A percentile compares a stretch with the other conserved stretches of the same genome.
phyloP scores from a whole-genome alignment of 2,797 vertebrate genomes.

The Xerus rutilus region DNA sequence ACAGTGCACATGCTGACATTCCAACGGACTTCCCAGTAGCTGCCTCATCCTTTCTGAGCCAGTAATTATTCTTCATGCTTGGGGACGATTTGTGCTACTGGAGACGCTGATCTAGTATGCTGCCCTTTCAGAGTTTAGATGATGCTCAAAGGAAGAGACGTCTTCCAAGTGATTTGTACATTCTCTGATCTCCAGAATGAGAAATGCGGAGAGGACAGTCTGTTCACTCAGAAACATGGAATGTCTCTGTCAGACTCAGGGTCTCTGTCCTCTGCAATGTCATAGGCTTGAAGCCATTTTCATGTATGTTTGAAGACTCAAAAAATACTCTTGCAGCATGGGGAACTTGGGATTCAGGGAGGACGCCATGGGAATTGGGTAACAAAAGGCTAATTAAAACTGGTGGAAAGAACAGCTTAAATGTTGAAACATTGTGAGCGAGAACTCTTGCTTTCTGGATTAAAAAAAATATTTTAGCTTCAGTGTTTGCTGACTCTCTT shows the following conservation, averaged over 20 bases:
- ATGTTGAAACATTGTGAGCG: background rate
- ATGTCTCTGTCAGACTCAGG: no score
- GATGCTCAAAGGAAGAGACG: background rate
- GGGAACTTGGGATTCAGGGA: background rate
- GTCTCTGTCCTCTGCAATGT: background rate
- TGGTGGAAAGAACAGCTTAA: background rate
- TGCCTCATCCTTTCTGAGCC: background rate
- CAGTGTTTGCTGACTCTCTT: background rate
- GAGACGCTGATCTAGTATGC: background rate
- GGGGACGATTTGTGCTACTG: background rate
- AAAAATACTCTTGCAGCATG: background rate
- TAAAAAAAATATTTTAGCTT: background rate
- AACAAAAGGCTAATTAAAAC: conserved; percentile 34
- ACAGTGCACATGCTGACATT: accelerated
- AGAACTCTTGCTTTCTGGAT: background rate
- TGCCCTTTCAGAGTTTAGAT: background rate
- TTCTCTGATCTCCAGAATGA: background rate
- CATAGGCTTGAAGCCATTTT: background rate
- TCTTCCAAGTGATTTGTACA: background rate
- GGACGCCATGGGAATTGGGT: background rate
- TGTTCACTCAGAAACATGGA: background rate
- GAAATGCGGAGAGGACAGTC: background rate
- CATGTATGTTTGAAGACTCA: background rate
- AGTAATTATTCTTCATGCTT: background rate
- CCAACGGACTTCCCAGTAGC: background rate